Base-by-base conservation (phyloP, 2,797 vertebrate species). In the Acanthis flammea region DNA sequence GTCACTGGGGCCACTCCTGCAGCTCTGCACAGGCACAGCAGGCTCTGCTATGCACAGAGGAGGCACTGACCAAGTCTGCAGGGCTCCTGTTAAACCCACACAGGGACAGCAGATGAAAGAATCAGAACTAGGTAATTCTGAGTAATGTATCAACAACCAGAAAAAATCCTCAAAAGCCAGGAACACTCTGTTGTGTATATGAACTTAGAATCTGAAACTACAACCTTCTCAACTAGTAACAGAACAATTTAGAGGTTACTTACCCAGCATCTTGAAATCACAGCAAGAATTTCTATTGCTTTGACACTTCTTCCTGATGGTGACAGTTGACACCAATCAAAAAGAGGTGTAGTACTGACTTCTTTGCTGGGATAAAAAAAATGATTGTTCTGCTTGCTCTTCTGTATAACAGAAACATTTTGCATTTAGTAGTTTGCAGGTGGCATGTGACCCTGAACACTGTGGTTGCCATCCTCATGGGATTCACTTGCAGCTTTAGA, bases 21-120 rank as follows among this genome's bases (percentile, higher is more conserved):
- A 80, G 53, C 84, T 70, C 70, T n/a, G 33, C 58, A 19, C 41
- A 31, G 45, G 7, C 33, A 2, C 1, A 24, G 9, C 7, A 13
- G 9, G 35, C 30, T 19, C 2, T 2, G 22, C 13, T 16, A 24
- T 6, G 24, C 2, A 39, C 50, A 22, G 1, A 2, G 58, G 30
- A 41, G 37, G 28, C 5, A 27, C 6, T 42, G 30, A 14, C 15
- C 12, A 3, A 0, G 0, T 7, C 25, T n/a, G 39, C 39, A 30
- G 35, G 62, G 37, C 35, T 87, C 30, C 45, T 55, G 19, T 11
- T 31, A 54, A 60, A 67, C 17, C 14, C 27, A 19, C 19, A 41
- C 31, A 50, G 16, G 42, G 23, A 17, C 30, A 62, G 42, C 14
- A 76, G 57, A 51, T 61, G 19, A 30, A 62, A 53, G 35, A 61